Percentiles rank a stretch among this genome's conserved stretches.
These are phyloP conservation scores for Percopsis transmontana DNA, from an alignment of 2,113 vertebrate genomes.

Conservation along the genomic window DNA sequence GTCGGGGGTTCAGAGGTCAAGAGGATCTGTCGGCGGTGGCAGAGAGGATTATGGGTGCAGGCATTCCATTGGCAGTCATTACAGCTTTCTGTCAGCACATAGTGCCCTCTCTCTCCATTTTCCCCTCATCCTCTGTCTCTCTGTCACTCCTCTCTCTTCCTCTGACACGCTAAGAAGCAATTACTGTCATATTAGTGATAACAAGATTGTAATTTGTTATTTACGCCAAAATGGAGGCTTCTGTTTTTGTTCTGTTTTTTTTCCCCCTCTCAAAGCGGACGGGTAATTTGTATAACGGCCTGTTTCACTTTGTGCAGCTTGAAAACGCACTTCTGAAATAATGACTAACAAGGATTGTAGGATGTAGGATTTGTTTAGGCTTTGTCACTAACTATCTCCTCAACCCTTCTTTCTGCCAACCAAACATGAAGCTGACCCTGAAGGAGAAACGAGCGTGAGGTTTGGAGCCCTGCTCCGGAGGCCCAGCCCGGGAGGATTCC, in stretches of 20 bases:
- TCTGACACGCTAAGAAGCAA: constrained; percentile 78
- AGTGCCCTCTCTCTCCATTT: constrained; percentile 47
- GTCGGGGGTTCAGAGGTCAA: constrained; percentile 77
- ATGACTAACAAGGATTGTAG: no score
- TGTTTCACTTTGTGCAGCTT: no score
- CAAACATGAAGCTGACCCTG: background rate
- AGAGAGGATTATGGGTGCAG: constrained; percentile 80
- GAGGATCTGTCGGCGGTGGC: constrained; percentile 80
- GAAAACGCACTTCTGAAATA: no score
- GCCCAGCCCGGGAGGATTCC: constrained; percentile 73
- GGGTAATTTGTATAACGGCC: constrained; percentile 16
- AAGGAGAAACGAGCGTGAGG: constrained; percentile 52
- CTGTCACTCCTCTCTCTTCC: constrained; percentile 69
- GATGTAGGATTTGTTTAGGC: no score
- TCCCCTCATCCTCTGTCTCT: constrained; percentile 62
- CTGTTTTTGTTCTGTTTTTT: constrained; percentile 19
- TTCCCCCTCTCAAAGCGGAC: constrained; percentile 26
- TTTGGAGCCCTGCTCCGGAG: constrained; percentile 71
- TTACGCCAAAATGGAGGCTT: constrained; percentile 40
- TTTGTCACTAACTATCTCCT: no score
- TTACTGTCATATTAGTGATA: constrained; percentile 83
- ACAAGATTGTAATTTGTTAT: constrained; percentile 62
- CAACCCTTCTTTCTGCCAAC: background rate
- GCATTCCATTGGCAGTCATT: constrained; percentile 79
- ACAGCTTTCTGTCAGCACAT: constrained; percentile 73